Base-by-base conservation (phyloP, 2,797 vertebrate species). In the Eulemur coronatus region DNA sequence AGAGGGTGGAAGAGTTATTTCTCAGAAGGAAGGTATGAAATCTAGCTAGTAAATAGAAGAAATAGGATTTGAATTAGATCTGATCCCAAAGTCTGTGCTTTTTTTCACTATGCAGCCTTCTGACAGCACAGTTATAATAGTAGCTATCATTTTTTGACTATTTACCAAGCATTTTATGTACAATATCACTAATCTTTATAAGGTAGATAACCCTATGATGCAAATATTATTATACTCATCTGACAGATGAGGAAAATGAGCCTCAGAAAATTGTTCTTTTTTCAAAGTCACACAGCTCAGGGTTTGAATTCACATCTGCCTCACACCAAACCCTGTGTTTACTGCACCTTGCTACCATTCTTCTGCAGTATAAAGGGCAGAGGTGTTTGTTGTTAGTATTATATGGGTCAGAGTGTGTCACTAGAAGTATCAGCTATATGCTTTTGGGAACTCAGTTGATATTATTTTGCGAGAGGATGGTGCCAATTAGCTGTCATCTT, bases 141-240 rank as follows among this genome's bases (percentile, higher is more conserved):
- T 78, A 95, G 61, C 61, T 89, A 20, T 81, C n/a, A 73, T 97
- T 69, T 72, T 35, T 79, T 82, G 52, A 79, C 43, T 94, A 72
- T 88, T 96, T 92, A 80, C 70, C 79, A 72, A 94, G 13, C 20
- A 61, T 46, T 92, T 65, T 65, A 30, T 92, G 20, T 78, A 75
- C 7, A 82, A 7, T 65, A 52, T 28, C 63, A 81, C 50, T 94
- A 73, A 69, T 94, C 26, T 96, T 96, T 55, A 76, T 65, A 82
- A 96, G 9, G 52, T 84, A 92, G 76, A 43, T 46, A 84, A 67
- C 52, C 55, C 61, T 84, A 28, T 38, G 84, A 48, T 26, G 17
- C 41, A 89, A 65, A 81, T 95, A 61, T 57, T 92, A 70, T 89
- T 89, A 15, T 86, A 65, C 18, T 89, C 63, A 79, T 30, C 50